Conservation (phyloP, 1,140 invertebrate species). For the Brachionus plicatilis region DNA sequence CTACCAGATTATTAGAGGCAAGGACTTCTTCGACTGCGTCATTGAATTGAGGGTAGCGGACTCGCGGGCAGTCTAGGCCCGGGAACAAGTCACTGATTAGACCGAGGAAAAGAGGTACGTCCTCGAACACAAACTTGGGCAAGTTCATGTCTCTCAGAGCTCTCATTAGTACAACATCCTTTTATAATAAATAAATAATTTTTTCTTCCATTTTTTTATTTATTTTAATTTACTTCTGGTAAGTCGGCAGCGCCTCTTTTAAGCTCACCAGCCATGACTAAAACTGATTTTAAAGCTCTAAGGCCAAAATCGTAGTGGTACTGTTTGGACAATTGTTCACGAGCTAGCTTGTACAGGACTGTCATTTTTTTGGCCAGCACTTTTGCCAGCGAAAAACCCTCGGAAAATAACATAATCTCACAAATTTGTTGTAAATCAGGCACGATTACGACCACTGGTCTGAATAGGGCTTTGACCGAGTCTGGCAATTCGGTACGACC, state of each 20-base stretch:
- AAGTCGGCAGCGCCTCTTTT: constrained; percentile 69
- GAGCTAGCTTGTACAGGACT: constrained; percentile 73
- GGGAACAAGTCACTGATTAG: constrained; percentile 82
- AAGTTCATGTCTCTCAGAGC: constrained; percentile 82
- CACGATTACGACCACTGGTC: constrained; percentile 79
- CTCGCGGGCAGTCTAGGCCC: constrained; percentile 74
- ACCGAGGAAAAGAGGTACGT: constrained; percentile 78
- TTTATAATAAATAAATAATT: not conserved
- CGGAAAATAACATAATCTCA: constrained; percentile 80
- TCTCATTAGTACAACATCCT: constrained; percentile 58
- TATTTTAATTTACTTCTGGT: constrained; percentile 59
- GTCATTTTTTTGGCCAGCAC: constrained; percentile 86
- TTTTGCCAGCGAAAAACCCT: constrained; percentile 78
- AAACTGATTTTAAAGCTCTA: constrained; percentile 74
- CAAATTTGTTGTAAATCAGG: constrained; percentile 84
- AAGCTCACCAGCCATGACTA: constrained; percentile 79
- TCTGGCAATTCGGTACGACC: constrained; percentile 81
- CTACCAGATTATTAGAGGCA: constrained; percentile 63
- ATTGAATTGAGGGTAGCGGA: constrained; percentile 77
- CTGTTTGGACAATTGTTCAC: constrained; percentile 81
- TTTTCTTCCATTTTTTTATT: not conserved
- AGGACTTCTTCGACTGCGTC: constrained; percentile 67
- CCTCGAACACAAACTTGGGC: constrained; percentile 83
- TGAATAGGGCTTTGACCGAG: constrained; percentile 79
- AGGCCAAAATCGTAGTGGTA: constrained; percentile 90